A percentile compares a stretch with the other conserved stretches of the same genome.
Evolutionary conservation across 2,113 vertebrate genomes (phyloP).

Genomic region (Megaleporinus macrocephalus): DNA sequence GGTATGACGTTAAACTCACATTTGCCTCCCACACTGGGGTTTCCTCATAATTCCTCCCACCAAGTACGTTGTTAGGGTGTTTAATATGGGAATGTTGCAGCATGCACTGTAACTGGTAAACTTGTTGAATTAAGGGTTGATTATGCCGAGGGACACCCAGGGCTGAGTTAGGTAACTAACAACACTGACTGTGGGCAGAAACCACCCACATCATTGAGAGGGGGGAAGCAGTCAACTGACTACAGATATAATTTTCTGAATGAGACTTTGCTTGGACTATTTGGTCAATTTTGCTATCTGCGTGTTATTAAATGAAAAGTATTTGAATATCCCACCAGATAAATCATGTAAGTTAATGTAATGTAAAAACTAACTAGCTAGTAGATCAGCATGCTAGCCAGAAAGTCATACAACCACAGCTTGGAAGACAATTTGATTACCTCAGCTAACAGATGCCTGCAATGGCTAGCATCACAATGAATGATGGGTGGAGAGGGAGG

Average conservation of each 20-base stretch:
- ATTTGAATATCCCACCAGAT: too few species aligned
- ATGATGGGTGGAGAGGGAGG: too few species aligned
- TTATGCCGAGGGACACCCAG: not conserved
- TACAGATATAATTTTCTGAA: not conserved
- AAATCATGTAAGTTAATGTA: too few species aligned
- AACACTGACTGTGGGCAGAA: not conserved
- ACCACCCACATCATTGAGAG: not conserved
- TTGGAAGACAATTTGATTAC: too few species aligned
- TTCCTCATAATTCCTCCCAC: not conserved
- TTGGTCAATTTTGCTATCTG: not conserved
- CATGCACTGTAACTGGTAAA: not conserved
- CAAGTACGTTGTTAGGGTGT: not conserved
- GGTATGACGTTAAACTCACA: not conserved
- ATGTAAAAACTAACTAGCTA: too few species aligned
- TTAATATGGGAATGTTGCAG: not conserved
- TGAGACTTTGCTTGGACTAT: not conserved
- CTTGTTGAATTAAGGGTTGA: conserved; percentile 3
- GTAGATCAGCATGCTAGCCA: too few species aligned
- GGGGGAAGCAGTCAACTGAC: not conserved
- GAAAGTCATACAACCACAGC: too few species aligned
- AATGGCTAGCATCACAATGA: too few species aligned
- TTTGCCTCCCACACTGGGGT: not conserved
- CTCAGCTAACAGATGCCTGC: too few species aligned
- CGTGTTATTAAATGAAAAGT: not conserved
- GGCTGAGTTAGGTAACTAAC: conserved; percentile 7